Conservation (phyloP, 2,888 invertebrate species). For the Apodemia hepburni region DNA sequence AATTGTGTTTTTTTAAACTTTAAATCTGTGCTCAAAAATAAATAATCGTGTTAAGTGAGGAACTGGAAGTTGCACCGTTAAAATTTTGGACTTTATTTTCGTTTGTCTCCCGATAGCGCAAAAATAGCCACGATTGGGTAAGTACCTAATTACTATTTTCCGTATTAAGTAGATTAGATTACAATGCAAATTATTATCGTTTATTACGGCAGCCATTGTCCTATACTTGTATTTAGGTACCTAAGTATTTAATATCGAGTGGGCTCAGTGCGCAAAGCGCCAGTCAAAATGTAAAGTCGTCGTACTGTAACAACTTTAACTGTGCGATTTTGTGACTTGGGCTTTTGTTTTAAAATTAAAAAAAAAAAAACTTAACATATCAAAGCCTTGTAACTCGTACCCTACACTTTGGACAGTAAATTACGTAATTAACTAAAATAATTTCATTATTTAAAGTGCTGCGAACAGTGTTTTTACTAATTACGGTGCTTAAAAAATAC, state of each 20-base stretch:
- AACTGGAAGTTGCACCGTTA: conserved; percentile 51
- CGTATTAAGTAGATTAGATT: conserved; percentile 59
- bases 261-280: conserved; percentile 33
- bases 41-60: conserved; percentile 59
- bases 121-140: conserved; percentile 78
- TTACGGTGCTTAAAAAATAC: no score
- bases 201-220: conserved; percentile 46
- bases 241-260: conserved; percentile 35
- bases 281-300: conserved; percentile 31
- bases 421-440: no score
- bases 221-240: conserved; percentile 44
- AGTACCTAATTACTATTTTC: conserved; percentile 66
- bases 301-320: conserved; percentile 13
- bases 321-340: conserved; percentile 5
- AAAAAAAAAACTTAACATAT: background rate
- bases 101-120: conserved; percentile 63
- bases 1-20: conserved; percentile 51
- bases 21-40: conserved; percentile 60
- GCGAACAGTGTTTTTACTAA: no score
- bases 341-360: background rate
- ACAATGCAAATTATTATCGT: conserved; percentile 69
- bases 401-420: background rate
- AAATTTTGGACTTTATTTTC: conserved; percentile 58
- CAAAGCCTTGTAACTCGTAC: background rate
- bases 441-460: no score